A percentile compares a stretch with the other conserved stretches of the same genome.
Evolutionary conservation across 2,797 vertebrate genomes (phyloP).

Genomic region (Nasua narica): DNA sequence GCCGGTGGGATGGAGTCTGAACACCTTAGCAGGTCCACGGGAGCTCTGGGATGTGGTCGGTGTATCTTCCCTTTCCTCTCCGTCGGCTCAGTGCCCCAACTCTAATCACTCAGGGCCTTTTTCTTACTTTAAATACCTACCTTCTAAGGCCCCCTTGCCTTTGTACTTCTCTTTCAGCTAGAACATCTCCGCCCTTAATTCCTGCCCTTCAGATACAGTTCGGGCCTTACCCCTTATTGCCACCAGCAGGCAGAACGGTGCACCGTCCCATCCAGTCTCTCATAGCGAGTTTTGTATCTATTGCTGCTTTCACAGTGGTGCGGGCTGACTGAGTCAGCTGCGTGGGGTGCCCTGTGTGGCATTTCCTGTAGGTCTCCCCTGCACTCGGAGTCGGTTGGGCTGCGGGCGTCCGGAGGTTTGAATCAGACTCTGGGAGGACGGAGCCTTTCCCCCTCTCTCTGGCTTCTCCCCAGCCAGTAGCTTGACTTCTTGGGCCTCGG

Average conservation of each 20-base stretch:
- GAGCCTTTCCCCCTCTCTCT: background rate
- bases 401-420: background rate
- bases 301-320: background rate
- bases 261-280: background rate
- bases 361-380: background rate
- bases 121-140: background rate
- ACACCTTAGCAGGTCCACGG: background rate
- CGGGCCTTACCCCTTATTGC: background rate
- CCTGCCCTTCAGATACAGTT: background rate
- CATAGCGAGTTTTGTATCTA: background rate
- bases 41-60: background rate
- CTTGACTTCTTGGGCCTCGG: background rate
- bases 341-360: background rate
- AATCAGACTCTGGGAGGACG: background rate
- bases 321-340: background rate
- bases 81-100: background rate
- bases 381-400: background rate
- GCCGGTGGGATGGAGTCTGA: background rate
- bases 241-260: background rate
- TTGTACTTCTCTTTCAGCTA: background rate
- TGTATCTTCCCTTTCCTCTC: background rate
- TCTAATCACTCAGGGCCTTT: background rate
- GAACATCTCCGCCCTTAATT: background rate
- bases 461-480: background rate
- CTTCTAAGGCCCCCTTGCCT: background rate